Conservation (phyloP, 2,797 vertebrate species). For the Knipowitschia caucasica region DNA sequence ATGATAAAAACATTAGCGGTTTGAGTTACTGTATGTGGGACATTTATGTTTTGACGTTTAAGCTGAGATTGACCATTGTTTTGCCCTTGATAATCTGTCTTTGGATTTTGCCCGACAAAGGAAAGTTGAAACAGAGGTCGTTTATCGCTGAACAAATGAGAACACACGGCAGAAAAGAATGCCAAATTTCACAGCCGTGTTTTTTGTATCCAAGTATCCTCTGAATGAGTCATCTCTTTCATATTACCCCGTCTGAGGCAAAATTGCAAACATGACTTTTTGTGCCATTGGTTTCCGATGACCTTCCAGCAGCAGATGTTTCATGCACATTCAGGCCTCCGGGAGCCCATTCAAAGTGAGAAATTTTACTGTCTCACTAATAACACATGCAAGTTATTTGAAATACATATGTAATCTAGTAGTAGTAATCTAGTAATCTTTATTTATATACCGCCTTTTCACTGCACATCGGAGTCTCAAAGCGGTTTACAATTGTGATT, state of each 20-base stretch:
- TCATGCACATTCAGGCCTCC: background rate
- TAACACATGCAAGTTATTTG: too few species aligned
- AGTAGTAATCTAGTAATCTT: too few species aligned
- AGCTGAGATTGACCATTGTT: background rate
- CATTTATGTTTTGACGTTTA: background rate
- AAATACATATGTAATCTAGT: too few species aligned
- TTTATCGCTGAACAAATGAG: too few species aligned
- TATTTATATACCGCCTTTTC: too few species aligned
- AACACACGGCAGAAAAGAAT: background rate
- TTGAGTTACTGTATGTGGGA: background rate
- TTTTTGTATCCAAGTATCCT: background rate
- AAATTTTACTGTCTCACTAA: too few species aligned
- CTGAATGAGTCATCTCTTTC: background rate
- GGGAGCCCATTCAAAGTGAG: too few species aligned
- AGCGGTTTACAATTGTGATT: too few species aligned
- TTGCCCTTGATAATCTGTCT: background rate
- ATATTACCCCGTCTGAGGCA: background rate
- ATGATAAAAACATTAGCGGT: too few species aligned
- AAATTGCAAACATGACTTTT: too few species aligned
- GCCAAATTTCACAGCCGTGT: background rate
- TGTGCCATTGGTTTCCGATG: background rate
- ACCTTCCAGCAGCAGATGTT: background rate
- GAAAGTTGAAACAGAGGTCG: background rate
- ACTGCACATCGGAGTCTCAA: too few species aligned
- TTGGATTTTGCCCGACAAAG: background rate